Conservation (phyloP, 2,888 invertebrate species). For the Conchocele bisecta region DNA sequence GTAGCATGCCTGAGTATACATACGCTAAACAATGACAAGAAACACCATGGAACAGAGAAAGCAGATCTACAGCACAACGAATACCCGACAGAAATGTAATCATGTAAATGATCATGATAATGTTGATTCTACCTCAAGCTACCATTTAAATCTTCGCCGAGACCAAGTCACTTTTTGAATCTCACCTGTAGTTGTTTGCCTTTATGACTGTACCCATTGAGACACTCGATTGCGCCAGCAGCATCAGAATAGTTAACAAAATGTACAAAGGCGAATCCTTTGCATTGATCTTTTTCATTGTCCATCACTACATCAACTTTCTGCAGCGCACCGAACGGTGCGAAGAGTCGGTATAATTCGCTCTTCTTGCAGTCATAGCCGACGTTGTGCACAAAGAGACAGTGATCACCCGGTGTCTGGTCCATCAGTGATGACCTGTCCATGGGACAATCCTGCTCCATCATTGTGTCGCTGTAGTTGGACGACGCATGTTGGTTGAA, state of each 20-base stretch:
- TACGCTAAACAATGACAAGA: too few species aligned
- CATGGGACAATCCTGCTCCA: neutral
- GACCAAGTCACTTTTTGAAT: constrained; percentile 55
- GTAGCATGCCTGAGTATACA: too few species aligned
- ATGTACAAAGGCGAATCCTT: constrained; percentile 83
- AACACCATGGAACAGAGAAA: too few species aligned
- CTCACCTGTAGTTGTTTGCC: constrained; percentile 82
- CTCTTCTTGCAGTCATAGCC: constrained; percentile 81
- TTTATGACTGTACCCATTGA: constrained; percentile 80
- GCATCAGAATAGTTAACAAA: constrained; percentile 82
- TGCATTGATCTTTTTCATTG: constrained; percentile 78
- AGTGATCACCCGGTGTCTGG: constrained; percentile 63
- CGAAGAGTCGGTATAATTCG: constrained; percentile 81
- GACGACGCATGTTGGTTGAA: neutral
- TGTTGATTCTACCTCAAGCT: too few species aligned
- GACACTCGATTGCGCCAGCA: constrained; percentile 79
- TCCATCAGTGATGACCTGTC: constrained; percentile 2
- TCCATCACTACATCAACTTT: constrained; percentile 82
- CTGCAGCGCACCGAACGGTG: constrained; percentile 81
- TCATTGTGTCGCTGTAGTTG: neutral
- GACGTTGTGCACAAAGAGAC: constrained; percentile 83
- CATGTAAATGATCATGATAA: too few species aligned
- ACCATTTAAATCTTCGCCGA: too few species aligned
- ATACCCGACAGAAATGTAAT: too few species aligned
- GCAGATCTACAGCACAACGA: too few species aligned